Percentiles rank a stretch among this genome's conserved stretches.
Evolutionary conservation across 1,140 invertebrate genomes (phyloP).

Genomic region (Tribolium madens): DNA sequence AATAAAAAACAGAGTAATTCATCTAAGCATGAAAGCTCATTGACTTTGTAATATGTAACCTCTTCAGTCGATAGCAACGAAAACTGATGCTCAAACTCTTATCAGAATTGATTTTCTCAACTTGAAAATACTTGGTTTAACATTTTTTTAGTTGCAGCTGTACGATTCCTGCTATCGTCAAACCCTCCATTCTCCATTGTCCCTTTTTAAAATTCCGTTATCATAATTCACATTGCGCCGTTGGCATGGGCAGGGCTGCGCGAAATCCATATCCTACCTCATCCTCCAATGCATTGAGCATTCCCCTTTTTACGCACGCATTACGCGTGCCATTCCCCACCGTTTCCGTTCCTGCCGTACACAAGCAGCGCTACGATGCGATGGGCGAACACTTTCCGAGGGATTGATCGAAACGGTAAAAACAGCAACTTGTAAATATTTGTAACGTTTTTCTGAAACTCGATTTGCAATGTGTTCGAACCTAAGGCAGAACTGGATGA

Average conservation of each 20-base stretch:
- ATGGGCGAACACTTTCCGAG: neutral
- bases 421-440: neutral
- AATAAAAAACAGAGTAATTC: too few species aligned
- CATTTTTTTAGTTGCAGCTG: neutral
- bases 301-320: slow-evolving; percentile 36
- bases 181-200: neutral
- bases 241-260: slow-evolving; percentile 2
- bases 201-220: slow-evolving; percentile 7
- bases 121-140: too few species aligned
- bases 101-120: too few species aligned
- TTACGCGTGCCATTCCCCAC: slow-evolving; percentile 9
- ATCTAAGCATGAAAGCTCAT: too few species aligned
- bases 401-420: slow-evolving; percentile 12
- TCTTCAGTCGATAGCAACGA: too few species aligned
- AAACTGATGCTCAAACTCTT: too few species aligned
- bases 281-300: slow-evolving; percentile 19
- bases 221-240: neutral
- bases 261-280: slow-evolving; percentile 37
- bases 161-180: neutral
- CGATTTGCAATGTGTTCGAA: neutral
- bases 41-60: too few species aligned
- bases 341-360: slow-evolving; percentile 6
- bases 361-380: neutral
- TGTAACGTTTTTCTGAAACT: neutral
- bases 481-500: neutral